Conservation (phyloP, 2,113 vertebrate genomes). For the Aegithalos caudatus region DNA sequence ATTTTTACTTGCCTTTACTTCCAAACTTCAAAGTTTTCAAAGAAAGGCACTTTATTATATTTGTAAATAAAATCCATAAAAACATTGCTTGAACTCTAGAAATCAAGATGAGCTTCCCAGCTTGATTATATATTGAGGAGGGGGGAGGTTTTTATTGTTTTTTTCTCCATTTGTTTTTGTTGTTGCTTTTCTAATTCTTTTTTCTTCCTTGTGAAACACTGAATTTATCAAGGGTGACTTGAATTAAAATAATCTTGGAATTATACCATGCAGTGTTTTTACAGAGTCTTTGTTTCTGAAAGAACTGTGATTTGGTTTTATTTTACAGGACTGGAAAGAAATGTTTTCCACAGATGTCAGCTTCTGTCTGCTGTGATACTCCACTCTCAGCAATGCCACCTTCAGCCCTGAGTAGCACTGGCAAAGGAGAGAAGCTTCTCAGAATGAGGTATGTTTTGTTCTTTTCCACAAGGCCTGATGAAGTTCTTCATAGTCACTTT, state of each 20-base stretch:
- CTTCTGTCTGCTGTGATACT: neutral
- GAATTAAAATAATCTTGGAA: neutral
- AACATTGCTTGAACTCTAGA: neutral
- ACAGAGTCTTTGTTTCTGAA: neutral
- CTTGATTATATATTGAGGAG: too few species aligned
- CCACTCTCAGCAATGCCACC: neutral
- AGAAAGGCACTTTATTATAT: neutral
- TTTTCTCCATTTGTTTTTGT: neutral
- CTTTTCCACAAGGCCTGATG: neutral
- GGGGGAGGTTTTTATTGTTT: neutral
- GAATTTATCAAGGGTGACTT: neutral
- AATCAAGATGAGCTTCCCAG: neutral
- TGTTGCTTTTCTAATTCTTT: neutral
- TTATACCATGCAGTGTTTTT: neutral
- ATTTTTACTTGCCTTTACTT: neutral
- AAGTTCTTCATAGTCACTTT: neutral
- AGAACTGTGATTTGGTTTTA: neutral
- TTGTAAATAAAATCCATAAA: neutral
- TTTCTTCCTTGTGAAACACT: neutral
- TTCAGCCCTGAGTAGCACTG: neutral
- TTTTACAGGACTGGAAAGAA: slow-evolving; percentile 15
- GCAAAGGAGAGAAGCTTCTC: neutral
- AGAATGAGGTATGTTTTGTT: neutral
- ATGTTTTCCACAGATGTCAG: neutral
- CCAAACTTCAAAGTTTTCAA: neutral